A percentile compares a stretch with the other conserved stretches of the same genome.
These are phyloP conservation scores for Oscheius sp. DNA, from an alignment of 2,888 invertebrate species.

Conservation along the genomic window DNA sequence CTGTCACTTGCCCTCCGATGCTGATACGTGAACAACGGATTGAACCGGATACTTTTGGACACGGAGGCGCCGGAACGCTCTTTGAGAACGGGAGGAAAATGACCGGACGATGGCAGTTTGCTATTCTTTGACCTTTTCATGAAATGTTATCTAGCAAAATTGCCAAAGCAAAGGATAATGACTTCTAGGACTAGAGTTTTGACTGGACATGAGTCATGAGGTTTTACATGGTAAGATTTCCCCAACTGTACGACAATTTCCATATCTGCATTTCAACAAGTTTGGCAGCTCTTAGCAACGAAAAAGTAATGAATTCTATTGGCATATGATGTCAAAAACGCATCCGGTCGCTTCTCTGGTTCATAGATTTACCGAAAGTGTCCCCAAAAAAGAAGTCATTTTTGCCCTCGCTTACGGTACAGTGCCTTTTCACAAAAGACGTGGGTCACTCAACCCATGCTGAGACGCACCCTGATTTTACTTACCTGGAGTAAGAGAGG, in stretches of 20 bases:
- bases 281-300: not conserved
- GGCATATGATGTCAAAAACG: not conserved
- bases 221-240: not conserved
- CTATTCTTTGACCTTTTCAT: too few relatives aligned
- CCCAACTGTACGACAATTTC: not conserved
- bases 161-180: too few relatives aligned
- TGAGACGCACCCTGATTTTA: not conserved
- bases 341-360: not conserved
- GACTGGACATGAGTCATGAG: not conserved
- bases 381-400: not conserved
- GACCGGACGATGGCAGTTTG: too few relatives aligned
- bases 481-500: not conserved
- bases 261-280: not conserved
- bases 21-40: constrained; percentile 25
- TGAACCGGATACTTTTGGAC: constrained; percentile 15
- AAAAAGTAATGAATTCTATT: constrained; percentile 4
- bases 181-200: too few relatives aligned
- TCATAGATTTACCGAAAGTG: not conserved
- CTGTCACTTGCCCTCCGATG: constrained; percentile 31
- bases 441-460: not conserved
- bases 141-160: too few relatives aligned
- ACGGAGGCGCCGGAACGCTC: not conserved
- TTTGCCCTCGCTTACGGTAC: constrained; percentile 7
- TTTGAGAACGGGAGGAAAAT: too few relatives aligned
- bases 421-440: not conserved